Base-by-base conservation (phyloP, 64 coral and sea anemone genomes). In the Stylophora pistillata region DNA sequence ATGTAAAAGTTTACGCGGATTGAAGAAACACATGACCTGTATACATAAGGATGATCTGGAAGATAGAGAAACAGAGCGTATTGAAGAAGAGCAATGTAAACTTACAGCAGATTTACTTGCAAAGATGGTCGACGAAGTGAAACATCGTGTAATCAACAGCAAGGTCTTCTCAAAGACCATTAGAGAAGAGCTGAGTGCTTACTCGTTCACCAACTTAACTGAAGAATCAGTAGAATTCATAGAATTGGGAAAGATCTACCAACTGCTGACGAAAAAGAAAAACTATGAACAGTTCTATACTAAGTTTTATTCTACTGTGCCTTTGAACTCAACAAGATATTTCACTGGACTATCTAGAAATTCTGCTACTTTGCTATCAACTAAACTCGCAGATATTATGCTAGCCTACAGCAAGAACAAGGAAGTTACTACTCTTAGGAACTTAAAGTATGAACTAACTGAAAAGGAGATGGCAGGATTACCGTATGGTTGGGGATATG, bases 121-220 rank as follows among this genome's bases (percentile, higher is more conserved):
- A n/a, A n/a, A n/a, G n/a, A n/a, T n/a, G n/a, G n/a, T n/a, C n/a
- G n/a, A n/a, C n/a, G n/a, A n/a, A n/a, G n/a, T n/a, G n/a, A n/a
- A n/a, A n/a, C n/a, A n/a, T n/a, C n/a, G n/a, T n/a, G n/a, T 85
- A 34, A 62, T 85, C 58, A 85, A 79, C 81, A 85, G 70, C 59
- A 85, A 85, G 62, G 81, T 85, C 62, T 70, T 68, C 62, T 85
- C 81, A 27, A 85, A 85, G 81, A 70, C 81, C 59, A 85, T n/a
- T n/a, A n/a, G n/a, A n/a, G n/a, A n/a, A n/a, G n/a, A n/a, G n/a
- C n/a, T n/a, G n/a, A n/a, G n/a, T 85, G 81, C 59, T 85, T 85
- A 52, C 64, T 65, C 60, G 58, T 85, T 85, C 21, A 85, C 27
- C 60, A 85, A 85, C 81, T 30, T 85, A 31, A 30, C 81, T 66